These are phyloP conservation scores for Drosophila pegasa DNA, from an alignment of 2,888 invertebrate genomes.

Conservation along the genomic window DNA sequence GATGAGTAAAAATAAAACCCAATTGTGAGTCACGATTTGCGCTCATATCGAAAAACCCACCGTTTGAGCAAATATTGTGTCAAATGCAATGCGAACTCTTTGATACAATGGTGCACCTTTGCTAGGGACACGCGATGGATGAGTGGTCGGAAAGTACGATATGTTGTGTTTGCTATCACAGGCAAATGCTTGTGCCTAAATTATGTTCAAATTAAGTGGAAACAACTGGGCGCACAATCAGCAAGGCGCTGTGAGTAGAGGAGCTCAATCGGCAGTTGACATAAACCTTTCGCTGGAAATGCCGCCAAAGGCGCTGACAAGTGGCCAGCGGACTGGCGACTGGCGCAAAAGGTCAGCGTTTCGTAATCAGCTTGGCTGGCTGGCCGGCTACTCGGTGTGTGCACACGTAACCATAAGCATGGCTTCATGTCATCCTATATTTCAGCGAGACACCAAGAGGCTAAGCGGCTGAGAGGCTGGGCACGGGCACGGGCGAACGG, in stretches of 20 bases:
- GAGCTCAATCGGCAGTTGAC: slow-evolving; percentile 62
- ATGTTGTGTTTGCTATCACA: slow-evolving; percentile 1
- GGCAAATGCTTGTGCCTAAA: slow-evolving; percentile 53
- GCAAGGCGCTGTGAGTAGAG: slow-evolving; percentile 32
- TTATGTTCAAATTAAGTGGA: slow-evolving; percentile 71
- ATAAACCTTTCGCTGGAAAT: slow-evolving; percentile 75
- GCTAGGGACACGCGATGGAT: neutral
- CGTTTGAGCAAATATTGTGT: slow-evolving; percentile 7
- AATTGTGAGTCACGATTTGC: neutral
- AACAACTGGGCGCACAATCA: slow-evolving; percentile 55
- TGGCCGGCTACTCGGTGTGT: slow-evolving; percentile 39
- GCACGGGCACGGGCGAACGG: slow-evolving; percentile 44
- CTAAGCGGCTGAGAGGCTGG: slow-evolving; percentile 15
- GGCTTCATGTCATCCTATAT: slow-evolving; percentile 80
- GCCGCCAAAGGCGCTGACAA: slow-evolving; percentile 76
- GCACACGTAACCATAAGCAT: slow-evolving; percentile 77
- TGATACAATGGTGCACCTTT: slow-evolving; percentile 8
- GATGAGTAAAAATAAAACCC: neutral
- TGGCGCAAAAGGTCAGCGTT: slow-evolving; percentile 76
- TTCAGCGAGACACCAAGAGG: slow-evolving; percentile 63
- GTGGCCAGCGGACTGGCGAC: slow-evolving; percentile 60
- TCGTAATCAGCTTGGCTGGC: slow-evolving; percentile 70
- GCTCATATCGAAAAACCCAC: neutral
- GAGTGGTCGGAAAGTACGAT: slow-evolving; percentile 1
- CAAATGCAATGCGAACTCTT: neutral